These are phyloP conservation scores for Podargus strigoides DNA, from an alignment of 2,797 vertebrate genomes.

Conservation along the genomic window DNA sequence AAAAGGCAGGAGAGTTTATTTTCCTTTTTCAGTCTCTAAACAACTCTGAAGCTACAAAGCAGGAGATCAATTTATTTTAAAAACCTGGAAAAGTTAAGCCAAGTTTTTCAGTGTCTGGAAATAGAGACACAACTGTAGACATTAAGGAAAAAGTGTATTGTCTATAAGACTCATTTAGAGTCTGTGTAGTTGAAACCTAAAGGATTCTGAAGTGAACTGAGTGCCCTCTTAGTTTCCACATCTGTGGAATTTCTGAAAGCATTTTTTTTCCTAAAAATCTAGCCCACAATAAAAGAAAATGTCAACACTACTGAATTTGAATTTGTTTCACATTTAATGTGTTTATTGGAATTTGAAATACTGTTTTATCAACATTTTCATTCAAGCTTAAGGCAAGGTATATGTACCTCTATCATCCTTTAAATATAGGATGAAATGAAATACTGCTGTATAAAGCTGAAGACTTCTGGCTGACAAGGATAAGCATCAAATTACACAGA, in stretches of 20 bases:
- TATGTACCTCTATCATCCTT: not conserved
- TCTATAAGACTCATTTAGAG: not conserved
- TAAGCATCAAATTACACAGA: not conserved
- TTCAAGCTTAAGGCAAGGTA: not conserved
- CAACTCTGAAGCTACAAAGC: not conserved
- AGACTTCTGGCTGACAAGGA: not conserved
- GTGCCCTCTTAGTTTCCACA: not conserved
- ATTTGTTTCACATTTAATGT: not conserved
- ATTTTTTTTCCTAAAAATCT: not conserved
- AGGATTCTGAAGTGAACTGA: not conserved
- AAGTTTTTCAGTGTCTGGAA: not conserved
- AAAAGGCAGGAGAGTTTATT: not conserved
- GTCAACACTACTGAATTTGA: not conserved
- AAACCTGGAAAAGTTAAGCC: not conserved
- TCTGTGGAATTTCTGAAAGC: not conserved
- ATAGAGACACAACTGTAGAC: not conserved
- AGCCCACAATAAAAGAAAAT: not conserved
- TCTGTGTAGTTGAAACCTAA: not conserved
- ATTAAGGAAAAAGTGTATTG: not conserved
- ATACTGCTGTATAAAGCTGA: not conserved
- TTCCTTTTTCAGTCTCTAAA: not conserved
- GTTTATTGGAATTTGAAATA: not conserved
- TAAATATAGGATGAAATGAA: not conserved
- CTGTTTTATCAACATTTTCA: not conserved
- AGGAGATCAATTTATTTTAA: not conserved